Conservation (phyloP, 2,797 vertebrate genomes). For the Protonibea diacanthus region DNA sequence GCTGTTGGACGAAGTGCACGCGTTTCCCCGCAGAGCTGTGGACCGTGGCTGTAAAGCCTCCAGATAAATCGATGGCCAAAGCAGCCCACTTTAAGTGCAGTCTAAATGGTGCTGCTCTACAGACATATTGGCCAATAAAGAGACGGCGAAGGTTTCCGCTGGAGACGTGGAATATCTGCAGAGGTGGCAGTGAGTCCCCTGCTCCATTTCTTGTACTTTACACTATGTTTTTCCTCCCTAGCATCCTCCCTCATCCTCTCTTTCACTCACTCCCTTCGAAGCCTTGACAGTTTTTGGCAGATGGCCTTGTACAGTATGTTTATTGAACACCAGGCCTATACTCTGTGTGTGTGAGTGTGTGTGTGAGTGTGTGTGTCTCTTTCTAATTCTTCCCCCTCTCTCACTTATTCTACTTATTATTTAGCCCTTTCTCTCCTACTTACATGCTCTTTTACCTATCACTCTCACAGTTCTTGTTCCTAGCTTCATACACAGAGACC, state of each 20-base stretch:
- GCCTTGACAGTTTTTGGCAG: conserved; percentile 21
- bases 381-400: conserved; percentile 7
- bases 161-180: conserved; percentile 35
- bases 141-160: conserved; percentile 1
- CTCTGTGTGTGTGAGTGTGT: conserved; percentile 17
- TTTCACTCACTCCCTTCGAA: neutral
- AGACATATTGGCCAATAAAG: conserved; percentile 39
- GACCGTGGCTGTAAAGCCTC: conserved; percentile 43
- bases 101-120: conserved; percentile 41
- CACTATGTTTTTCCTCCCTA: conserved; percentile 6
- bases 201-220: neutral
- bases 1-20: neutral
- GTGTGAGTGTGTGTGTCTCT: conserved; percentile 30
- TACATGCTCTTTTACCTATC: conserved; percentile 8
- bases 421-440: too few species aligned
- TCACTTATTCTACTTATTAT: too few species aligned
- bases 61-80: conserved; percentile 60
- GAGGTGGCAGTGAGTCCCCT: conserved; percentile 3
- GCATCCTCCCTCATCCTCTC: neutral
- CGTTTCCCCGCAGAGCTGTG: conserved; percentile 35
- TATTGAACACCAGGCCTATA: conserved; percentile 8
- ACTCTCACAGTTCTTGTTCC: too few species aligned
- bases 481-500: too few species aligned
- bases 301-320: conserved; percentile 37
- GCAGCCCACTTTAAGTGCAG: conserved; percentile 45